Base-by-base conservation (phyloP, 2,113 vertebrate species). In the Aspidoscelis tigris region DNA sequence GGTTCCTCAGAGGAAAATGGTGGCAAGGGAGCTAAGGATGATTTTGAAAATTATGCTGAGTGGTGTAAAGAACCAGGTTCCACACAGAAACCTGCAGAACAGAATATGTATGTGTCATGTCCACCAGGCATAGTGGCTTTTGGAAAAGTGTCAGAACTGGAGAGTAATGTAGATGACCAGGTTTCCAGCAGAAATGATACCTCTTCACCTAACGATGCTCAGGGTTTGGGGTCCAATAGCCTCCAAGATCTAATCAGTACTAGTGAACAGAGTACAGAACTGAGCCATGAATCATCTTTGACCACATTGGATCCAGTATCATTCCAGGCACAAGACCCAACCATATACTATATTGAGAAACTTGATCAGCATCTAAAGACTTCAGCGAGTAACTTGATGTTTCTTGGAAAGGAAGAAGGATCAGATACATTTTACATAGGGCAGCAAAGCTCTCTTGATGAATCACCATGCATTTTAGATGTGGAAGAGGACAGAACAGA, bases 321-420 rank as follows among this genome's bases (percentile, higher is more conserved):
- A 55, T 24, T 61, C 2, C 80, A 84, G 10, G 84, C 86, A 70
- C 84, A 82, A 78, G 83, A 18, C 26, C 83, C 89, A 20, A 91
- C 93, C 39, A 76, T 84, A 20, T 90, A 83, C 64, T 89, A 91
- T 16, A 53, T 69, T 18, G 93, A 93, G 69, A 71, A 87, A 85
- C 80, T 89, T 41, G 90, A 89, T 39, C 92, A 92, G 61, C 70
- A 39, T 4, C 81, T 82, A 24, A 87, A 77, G 2, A 9, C 41
- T 14, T 10, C 72, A 0, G 8, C 64, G 76, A 80, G 64, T 74
- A 86, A 75, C 69, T 89, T 88, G 33, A 10, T 87, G 77, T 88
- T n/a, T 8, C 88, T 89, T 50, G 80, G 68, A 81, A 86, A 89
- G 91, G 87, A 92, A 88, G 73, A 0, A 0, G 10, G 6, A 80